These are phyloP conservation scores for Machimus rusticus DNA, from an alignment of 2,888 invertebrate genomes.

Conservation along the genomic window DNA sequence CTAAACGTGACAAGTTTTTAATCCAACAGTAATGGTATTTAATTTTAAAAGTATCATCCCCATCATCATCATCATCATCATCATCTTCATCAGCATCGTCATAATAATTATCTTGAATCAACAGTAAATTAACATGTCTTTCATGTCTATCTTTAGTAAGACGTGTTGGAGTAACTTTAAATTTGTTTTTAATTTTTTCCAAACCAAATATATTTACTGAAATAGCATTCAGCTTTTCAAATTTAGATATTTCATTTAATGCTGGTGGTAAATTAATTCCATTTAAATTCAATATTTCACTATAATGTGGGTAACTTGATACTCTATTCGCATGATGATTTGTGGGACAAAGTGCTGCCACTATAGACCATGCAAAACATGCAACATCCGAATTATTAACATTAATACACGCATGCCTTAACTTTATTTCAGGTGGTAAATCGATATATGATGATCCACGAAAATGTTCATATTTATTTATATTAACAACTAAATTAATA, in stretches of 20 bases:
- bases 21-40: slow-evolving; percentile 15
- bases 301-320: background rate
- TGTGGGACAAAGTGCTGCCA: slow-evolving; percentile 49
- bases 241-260: background rate
- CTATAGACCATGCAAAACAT: slow-evolving; percentile 52
- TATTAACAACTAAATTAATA: slow-evolving; percentile 14
- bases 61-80: background rate
- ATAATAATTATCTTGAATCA: slow-evolving; percentile 18
- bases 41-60: background rate
- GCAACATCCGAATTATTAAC: slow-evolving; percentile 51
- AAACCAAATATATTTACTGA: background rate
- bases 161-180: background rate
- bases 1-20: slow-evolving; percentile 14
- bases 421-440: slow-evolving; percentile 47
- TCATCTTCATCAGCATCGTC: background rate
- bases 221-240: background rate
- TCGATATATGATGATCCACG: slow-evolving; percentile 40
- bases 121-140: slow-evolving; percentile 20
- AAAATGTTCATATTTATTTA: slow-evolving; percentile 29
- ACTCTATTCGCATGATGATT: slow-evolving; percentile 42
- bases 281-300: too few relatives aligned
- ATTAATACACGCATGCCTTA: slow-evolving; percentile 42
- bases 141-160: background rate
- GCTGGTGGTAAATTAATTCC: background rate
- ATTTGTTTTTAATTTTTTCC: background rate